A percentile compares a stretch with the other conserved stretches of the same genome.
These are phyloP conservation scores for Elaeidobius kamerunicus DNA, from an alignment of 2,888 invertebrate genomes.

Conservation along the genomic window DNA sequence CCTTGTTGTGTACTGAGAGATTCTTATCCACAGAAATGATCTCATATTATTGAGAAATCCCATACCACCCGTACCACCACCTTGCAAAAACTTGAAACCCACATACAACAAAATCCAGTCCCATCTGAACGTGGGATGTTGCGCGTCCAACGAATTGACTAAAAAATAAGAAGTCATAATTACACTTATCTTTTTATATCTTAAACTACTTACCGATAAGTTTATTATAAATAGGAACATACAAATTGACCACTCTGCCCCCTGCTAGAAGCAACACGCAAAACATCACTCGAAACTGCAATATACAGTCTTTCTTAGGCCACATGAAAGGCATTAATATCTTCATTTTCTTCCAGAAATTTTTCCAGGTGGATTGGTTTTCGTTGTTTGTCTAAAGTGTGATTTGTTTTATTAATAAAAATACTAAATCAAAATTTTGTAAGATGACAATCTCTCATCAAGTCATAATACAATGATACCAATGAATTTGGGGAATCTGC, in stretches of 20 bases:
- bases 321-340: constrained; percentile 88
- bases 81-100: constrained; percentile 88
- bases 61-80: constrained; percentile 90
- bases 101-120: constrained; percentile 87
- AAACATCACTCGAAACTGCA: constrained; percentile 79
- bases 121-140: constrained; percentile 70
- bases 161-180: constrained; percentile 40
- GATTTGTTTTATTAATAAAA: not conserved
- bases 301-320: constrained; percentile 75
- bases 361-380: constrained; percentile 73
- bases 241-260: constrained; percentile 86
- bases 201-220: constrained; percentile 73
- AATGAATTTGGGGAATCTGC: no score
- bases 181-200: not conserved
- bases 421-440: no score
- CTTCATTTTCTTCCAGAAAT: constrained; percentile 73
- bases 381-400: constrained; percentile 50
- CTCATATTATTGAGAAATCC: constrained; percentile 90
- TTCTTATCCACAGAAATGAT: constrained; percentile 90
- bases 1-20: constrained; percentile 93
- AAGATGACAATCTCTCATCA: no score
- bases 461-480: no score
- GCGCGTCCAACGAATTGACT: constrained; percentile 73
- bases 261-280: constrained; percentile 74
- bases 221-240: constrained; percentile 91